A percentile compares a stretch with the other conserved stretches of the same genome.
These are phyloP conservation scores for Pristionchus japonicus DNA, from an alignment of 2,888 invertebrate genomes.

Conservation along the genomic window DNA sequence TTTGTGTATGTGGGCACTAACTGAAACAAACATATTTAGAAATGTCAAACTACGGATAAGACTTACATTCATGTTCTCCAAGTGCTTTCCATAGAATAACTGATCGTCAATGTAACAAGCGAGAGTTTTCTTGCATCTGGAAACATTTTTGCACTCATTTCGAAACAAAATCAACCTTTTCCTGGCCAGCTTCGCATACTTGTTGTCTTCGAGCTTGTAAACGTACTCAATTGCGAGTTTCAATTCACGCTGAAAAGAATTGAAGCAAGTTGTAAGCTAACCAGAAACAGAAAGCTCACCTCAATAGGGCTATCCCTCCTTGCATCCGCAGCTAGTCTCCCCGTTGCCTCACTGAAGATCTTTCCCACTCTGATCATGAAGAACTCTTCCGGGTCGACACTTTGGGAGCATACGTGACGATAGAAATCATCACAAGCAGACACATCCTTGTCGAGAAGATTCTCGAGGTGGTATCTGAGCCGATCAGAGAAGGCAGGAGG, in stretches of 20 bases:
- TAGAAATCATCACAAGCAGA: constrained; percentile 7
- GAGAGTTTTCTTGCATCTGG: too few species aligned
- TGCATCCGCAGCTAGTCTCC: not conserved
- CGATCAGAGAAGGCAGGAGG: not conserved
- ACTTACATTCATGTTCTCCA: not conserved
- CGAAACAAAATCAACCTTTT: too few species aligned
- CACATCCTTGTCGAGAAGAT: not conserved
- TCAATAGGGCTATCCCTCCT: not conserved
- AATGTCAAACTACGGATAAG: too few species aligned
- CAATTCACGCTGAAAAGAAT: not conserved
- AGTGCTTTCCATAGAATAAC: not conserved
- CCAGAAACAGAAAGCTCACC: not conserved
- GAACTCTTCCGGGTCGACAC: not conserved
- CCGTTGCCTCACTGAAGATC: not conserved
- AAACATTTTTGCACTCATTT: too few species aligned
- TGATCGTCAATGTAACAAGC: too few species aligned
- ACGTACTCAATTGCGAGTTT: not conserved
- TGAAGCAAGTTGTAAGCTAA: not conserved
- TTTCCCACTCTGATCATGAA: not conserved
- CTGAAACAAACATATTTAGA: not conserved
- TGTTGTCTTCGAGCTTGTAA: not conserved
- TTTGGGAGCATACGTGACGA: not conserved
- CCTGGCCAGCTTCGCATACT: not conserved
- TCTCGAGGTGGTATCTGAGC: not conserved
- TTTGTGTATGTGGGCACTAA: not conserved